Evolutionary conservation across 2,797 vertebrate genomes (phyloP).

Genomic region (Prunella strophiata): DNA sequence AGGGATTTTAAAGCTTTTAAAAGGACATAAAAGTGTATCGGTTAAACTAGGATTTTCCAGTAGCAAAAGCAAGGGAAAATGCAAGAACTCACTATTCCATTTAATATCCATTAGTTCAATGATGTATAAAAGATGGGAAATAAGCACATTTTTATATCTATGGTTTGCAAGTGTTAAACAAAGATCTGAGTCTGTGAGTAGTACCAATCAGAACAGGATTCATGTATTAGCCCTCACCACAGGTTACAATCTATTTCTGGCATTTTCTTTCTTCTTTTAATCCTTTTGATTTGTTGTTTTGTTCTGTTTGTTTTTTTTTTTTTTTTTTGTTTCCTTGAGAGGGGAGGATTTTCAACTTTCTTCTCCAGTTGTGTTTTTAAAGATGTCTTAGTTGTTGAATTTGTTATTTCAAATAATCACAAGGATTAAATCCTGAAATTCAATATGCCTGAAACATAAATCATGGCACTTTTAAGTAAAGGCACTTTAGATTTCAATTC

Average conservation of each 20-base stretch:
- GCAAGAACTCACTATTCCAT: background rate
- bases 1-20: background rate
- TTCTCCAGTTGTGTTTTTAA: background rate
- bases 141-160: background rate
- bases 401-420: background rate
- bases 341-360: background rate
- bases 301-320: background rate
- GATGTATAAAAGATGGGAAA: background rate
- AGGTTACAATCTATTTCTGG: background rate
- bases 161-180: background rate
- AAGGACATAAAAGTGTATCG: background rate
- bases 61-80: background rate
- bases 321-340: rapidly evolving
- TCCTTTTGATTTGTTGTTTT: background rate
- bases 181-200: background rate
- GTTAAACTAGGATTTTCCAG: background rate
- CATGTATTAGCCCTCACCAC: background rate
- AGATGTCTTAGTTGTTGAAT: background rate
- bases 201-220: background rate
- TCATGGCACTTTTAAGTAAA: background rate
- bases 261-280: background rate
- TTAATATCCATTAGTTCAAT: background rate
- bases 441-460: background rate
- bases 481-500: background rate
- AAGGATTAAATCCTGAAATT: background rate